Evolutionary conservation across 2,797 vertebrate genomes (phyloP).

Genomic region (Chloroceryle amazona): DNA sequence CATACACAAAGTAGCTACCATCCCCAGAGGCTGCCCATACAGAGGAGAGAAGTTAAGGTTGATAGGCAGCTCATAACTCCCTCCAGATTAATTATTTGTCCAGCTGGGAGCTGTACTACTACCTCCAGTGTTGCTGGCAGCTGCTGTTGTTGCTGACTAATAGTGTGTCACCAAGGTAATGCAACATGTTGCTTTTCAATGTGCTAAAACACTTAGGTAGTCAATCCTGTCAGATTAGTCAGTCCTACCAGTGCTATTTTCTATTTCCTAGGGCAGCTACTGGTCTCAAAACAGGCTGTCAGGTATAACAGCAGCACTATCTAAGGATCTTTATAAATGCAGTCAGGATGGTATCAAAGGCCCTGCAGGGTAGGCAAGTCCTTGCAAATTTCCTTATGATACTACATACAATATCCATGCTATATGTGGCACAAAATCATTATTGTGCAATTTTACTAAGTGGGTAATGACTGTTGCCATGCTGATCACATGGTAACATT

Average conservation of each 20-base stretch:
- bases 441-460: constrained; percentile 21
- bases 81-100: not conserved
- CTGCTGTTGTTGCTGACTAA: not conserved
- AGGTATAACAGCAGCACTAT: not conserved
- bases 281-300: not conserved
- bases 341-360: not conserved
- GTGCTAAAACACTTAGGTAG: not conserved
- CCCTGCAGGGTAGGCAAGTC: not conserved
- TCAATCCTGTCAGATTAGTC: not conserved
- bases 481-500: not conserved
- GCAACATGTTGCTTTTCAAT: not conserved
- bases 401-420: not conserved
- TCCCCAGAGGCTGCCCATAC: not conserved
- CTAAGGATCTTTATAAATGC: not conserved
- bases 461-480: not conserved
- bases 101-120: not conserved
- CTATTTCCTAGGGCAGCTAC: not conserved
- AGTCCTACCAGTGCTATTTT: not conserved
- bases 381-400: not conserved
- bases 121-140: not conserved
- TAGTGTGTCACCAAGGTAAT: not conserved
- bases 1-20: not conserved
- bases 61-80: not conserved
- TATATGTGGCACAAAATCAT: not conserved
- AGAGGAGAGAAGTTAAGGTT: not conserved